These are phyloP conservation scores for Leptodactylus fuscus DNA, from an alignment of 2,113 vertebrate species.

Conservation along the genomic window DNA sequence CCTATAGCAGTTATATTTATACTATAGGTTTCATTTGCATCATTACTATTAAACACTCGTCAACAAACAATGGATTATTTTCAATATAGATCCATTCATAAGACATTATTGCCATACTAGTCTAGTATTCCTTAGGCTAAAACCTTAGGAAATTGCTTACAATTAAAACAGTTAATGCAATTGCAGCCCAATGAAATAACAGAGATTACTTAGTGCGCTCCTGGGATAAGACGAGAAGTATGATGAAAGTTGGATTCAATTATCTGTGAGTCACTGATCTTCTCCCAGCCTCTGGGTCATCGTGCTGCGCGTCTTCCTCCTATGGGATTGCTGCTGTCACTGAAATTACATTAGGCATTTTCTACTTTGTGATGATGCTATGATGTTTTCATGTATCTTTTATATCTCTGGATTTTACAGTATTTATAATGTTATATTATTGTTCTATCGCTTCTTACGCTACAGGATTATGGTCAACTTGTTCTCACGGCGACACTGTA, in stretches of 20 bases:
- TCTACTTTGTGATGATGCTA: background rate
- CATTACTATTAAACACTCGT: constrained; percentile 30
- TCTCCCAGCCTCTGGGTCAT: constrained; percentile 15
- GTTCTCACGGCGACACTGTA: too few relatives aligned
- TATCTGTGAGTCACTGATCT: constrained; percentile 51
- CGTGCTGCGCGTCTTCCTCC: background rate
- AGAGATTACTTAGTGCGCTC: constrained; percentile 27
- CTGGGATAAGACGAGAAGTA: constrained; percentile 28
- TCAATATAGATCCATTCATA: background rate
- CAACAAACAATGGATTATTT: background rate
- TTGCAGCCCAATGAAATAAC: constrained; percentile 27
- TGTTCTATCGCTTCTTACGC: background rate
- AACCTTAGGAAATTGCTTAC: constrained; percentile 50
- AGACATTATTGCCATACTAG: constrained; percentile 7
- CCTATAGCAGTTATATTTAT: background rate
- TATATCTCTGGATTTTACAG: background rate
- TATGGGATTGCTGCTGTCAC: background rate
- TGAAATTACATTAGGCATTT: constrained; percentile 7
- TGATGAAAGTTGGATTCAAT: constrained; percentile 54
- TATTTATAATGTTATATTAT: background rate
- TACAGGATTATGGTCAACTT: background rate
- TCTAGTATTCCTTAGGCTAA: constrained; percentile 26
- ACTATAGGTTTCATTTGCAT: background rate
- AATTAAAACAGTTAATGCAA: constrained; percentile 48
- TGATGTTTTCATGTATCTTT: background rate